These are phyloP conservation scores for Myotis vivesi DNA, from an alignment of 2,797 vertebrate genomes.

Conservation along the genomic window DNA sequence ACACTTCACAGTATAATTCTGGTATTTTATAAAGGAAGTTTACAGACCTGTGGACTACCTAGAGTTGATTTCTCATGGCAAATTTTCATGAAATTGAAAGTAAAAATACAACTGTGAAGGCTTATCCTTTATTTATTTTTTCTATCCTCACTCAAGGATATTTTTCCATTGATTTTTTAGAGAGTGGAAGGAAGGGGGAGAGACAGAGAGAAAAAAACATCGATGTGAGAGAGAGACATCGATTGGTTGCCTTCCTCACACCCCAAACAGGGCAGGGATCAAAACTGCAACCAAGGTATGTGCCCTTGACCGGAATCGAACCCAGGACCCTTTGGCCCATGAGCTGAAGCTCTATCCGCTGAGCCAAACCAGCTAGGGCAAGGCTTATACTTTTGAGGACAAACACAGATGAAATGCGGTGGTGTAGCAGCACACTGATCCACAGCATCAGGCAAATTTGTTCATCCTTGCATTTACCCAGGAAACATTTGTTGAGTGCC, in stretches of 20 bases:
- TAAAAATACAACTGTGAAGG: neutral
- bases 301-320: too few species aligned
- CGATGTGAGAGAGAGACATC: too few species aligned
- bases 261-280: too few species aligned
- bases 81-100: constrained; percentile 13
- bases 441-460: neutral
- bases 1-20: neutral
- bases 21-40: neutral
- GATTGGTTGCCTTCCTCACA: too few species aligned
- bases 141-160: too few species aligned
- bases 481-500: neutral
- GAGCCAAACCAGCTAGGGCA: neutral
- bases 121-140: neutral
- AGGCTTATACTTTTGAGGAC: neutral
- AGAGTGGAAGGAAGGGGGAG: too few species aligned
- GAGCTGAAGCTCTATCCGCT: too few species aligned
- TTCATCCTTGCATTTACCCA: neutral
- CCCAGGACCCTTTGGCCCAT: too few species aligned
- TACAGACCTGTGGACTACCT: neutral
- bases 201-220: too few species aligned
- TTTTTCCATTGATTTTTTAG: too few species aligned
- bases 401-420: neutral
- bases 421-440: neutral
- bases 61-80: neutral
- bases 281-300: too few species aligned